phyloP scores from a whole-genome alignment of 2,888 invertebrate species.

The Mythimna pallens region DNA sequence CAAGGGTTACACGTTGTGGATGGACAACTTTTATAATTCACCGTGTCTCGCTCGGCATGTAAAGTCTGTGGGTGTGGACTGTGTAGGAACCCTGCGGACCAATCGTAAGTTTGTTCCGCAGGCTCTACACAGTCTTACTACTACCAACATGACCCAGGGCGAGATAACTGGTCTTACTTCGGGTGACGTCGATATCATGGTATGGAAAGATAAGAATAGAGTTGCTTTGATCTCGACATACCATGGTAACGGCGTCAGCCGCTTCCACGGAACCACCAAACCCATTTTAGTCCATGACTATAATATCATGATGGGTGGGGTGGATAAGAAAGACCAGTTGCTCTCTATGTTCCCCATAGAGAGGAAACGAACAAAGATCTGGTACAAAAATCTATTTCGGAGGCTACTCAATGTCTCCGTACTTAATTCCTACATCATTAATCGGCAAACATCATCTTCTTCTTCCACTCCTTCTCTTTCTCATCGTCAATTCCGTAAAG shows the following conservation, averaged over 20 bases:
- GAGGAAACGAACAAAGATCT: too few relatives aligned
- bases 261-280: too few relatives aligned
- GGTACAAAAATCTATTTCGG: background rate
- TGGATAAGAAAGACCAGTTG: too few relatives aligned
- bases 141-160: too few relatives aligned
- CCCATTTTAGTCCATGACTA: background rate
- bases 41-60: background rate
- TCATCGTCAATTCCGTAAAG: background rate
- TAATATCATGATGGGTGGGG: background rate
- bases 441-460: background rate
- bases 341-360: too few relatives aligned
- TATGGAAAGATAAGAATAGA: background rate
- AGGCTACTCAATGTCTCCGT: background rate
- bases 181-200: too few relatives aligned
- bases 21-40: conserved; percentile 3
- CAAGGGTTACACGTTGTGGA: conserved; percentile 2
- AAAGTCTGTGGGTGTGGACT: too few relatives aligned
- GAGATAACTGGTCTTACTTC: too few relatives aligned
- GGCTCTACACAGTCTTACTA: too few relatives aligned
- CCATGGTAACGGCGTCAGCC: background rate
- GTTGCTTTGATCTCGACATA: conserved; percentile 1
- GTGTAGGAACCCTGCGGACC: too few relatives aligned
- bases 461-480: too few relatives aligned
- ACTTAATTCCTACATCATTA: background rate
- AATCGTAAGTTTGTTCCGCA: too few relatives aligned